Conservation (phyloP, 2,888 invertebrate species). For the Acrocera orbiculus region DNA sequence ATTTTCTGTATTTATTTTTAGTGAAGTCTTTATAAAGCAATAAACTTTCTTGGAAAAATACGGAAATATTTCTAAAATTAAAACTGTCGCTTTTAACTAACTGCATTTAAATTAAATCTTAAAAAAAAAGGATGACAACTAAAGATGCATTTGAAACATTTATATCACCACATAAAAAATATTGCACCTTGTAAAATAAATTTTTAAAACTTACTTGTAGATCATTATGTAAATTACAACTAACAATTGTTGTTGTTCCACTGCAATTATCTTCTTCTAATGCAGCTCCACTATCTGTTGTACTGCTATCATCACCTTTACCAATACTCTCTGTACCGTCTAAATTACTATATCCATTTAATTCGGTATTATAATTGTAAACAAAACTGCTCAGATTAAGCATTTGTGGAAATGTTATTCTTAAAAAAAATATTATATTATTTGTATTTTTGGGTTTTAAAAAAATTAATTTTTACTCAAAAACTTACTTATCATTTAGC, state of each 20-base stretch:
- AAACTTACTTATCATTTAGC: conserved; percentile 59
- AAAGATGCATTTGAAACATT: too few species aligned
- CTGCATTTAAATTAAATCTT: too few species aligned
- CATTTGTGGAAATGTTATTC: conserved; percentile 64
- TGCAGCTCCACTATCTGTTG: conserved; percentile 50
- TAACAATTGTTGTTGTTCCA: conserved; percentile 29
- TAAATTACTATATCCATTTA: conserved; percentile 17
- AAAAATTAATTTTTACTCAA: neutral
- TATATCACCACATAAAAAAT: too few species aligned
- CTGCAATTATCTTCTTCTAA: conserved; percentile 42
- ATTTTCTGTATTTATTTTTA: too few species aligned
- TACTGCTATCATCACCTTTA: conserved; percentile 43
- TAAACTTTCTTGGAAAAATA: too few species aligned
- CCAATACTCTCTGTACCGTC: conserved; percentile 30
- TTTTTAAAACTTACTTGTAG: conserved; percentile 15
- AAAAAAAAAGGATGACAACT: too few species aligned
- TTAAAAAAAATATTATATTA: conserved; percentile 25
- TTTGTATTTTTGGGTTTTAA: conserved; percentile 3
- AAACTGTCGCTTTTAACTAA: too few species aligned
- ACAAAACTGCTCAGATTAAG: conserved; percentile 63
- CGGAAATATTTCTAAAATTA: too few species aligned
- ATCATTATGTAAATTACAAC: conserved; percentile 27
- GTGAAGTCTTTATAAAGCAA: too few species aligned
- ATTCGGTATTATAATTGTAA: conserved; percentile 11
- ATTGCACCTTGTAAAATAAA: neutral